These are phyloP conservation scores for Drosophila obscura DNA, from an alignment of 1,140 invertebrate genomes.

Conservation along the genomic window DNA sequence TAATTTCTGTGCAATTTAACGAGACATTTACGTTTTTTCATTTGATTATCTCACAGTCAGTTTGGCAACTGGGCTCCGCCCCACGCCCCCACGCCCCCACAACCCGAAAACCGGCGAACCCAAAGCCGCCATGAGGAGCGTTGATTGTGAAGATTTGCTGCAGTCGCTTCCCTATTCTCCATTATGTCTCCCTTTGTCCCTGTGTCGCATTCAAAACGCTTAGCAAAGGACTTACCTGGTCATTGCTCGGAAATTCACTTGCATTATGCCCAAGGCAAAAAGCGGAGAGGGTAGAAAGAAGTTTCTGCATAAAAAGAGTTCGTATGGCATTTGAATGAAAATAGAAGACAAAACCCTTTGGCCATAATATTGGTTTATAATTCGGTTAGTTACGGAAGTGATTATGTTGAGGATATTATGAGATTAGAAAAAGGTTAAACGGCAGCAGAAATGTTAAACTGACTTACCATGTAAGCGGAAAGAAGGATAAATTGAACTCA, in stretches of 20 bases:
- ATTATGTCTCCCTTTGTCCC: conserved; percentile 24
- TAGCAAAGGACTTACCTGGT: conserved; percentile 62
- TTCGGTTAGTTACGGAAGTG: no score
- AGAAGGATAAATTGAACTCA: no score
- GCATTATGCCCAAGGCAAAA: conserved; percentile 13
- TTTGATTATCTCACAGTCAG: conserved; percentile 82
- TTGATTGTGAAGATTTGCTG: conserved; percentile 72
- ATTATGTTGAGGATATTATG: no score
- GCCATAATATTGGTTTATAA: no score
- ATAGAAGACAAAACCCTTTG: no score
- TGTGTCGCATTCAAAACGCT: conserved; percentile 38
- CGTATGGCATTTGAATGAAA: no score
- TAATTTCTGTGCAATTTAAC: conserved; percentile 83
- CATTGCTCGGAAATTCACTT: conserved; percentile 43
- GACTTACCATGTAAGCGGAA: no score
- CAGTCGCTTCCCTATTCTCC: conserved; percentile 5
- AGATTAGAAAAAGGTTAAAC: no score
- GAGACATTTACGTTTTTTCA: conserved; percentile 83
- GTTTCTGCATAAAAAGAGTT: background rate
- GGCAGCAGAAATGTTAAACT: no score
- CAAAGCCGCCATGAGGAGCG: conserved; percentile 30
- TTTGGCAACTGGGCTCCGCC: conserved; percentile 59
- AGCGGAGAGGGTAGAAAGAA: background rate
- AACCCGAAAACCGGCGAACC: background rate
- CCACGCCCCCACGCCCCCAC: background rate